Conservation (phyloP, 2,113 vertebrate genomes). For the Tragelaphus buxtoni region DNA sequence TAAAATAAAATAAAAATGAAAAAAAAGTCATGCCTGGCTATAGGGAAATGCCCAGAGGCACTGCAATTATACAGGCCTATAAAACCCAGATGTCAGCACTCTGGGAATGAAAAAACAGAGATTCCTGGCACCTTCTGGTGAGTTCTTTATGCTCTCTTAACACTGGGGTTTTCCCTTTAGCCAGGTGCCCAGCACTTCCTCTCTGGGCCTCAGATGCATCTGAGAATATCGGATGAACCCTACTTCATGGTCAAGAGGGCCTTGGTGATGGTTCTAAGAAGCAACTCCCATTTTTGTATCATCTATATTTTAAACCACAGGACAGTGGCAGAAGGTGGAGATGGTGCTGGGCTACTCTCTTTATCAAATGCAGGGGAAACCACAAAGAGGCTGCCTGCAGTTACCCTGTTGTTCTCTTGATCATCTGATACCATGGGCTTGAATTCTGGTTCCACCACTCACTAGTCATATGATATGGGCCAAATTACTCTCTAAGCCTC, state of each 20-base stretch:
- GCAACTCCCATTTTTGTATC: not conserved
- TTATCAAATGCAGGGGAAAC: not conserved
- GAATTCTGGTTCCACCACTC: not conserved
- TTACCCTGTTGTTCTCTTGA: not conserved
- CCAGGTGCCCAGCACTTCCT: not conserved
- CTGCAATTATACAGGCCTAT: not conserved
- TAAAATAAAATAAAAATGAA: not conserved
- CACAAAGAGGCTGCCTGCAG: not conserved
- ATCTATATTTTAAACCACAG: not conserved
- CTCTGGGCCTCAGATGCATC: not conserved
- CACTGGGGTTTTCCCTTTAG: slow-evolving; percentile 10
- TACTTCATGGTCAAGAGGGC: not conserved
- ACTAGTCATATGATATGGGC: not conserved
- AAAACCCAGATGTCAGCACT: not conserved
- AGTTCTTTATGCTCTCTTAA: not conserved
- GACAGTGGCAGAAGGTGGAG: not conserved
- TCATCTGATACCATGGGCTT: not conserved
- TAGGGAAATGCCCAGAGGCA: slow-evolving; percentile 5
- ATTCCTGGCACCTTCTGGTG: slow-evolving; percentile 29
- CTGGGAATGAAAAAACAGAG: not conserved
- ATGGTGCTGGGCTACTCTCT: not conserved
- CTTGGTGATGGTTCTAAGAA: not conserved
- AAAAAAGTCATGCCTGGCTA: not conserved
- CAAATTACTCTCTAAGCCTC: not conserved
- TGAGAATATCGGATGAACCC: not conserved